Percentiles rank a stretch among this genome's conserved stretches.
Evolutionary conservation across 1,140 invertebrate genomes (phyloP).

Genomic region (Drosophila erecta): DNA sequence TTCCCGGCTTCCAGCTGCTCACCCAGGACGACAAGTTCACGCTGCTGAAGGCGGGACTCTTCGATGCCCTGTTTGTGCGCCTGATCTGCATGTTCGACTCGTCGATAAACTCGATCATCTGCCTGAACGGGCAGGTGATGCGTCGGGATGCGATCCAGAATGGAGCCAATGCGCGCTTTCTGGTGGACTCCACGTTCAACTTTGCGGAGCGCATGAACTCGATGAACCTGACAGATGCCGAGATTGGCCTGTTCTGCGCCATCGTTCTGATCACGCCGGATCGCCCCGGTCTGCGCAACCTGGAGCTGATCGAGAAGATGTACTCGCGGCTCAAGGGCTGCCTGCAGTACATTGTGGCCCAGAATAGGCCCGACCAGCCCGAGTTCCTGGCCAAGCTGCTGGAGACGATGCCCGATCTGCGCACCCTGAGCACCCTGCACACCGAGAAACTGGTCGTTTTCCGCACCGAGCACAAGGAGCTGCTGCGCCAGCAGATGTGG

Average conservation of each 20-base stretch:
- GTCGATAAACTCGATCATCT: conserved; percentile 95
- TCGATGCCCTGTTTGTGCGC: conserved; percentile 96
- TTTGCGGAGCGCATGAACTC: conserved; percentile 97
- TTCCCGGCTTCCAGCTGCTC: conserved; percentile 97
- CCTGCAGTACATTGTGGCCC: conserved; percentile 93
- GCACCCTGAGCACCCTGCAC: conserved; percentile 97
- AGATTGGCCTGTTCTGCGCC: conserved; percentile 97
- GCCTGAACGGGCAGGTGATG: conserved; percentile 95
- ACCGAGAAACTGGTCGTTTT: conserved; percentile 97
- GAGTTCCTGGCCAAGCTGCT: conserved; percentile 94
- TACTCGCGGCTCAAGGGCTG: conserved; percentile 94
- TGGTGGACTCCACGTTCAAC: conserved; percentile 98
- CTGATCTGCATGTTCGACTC: conserved; percentile 97
- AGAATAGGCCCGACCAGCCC: conserved; percentile 92
- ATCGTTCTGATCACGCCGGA: conserved; percentile 97
- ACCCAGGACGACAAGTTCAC: conserved; percentile 99
- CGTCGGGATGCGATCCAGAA: conserved; percentile 95
- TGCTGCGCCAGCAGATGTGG: conserved; percentile 90
- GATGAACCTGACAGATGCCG: conserved; percentile 94
- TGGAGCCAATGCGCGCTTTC: conserved; percentile 95
- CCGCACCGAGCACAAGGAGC: conserved; percentile 94
- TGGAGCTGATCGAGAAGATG: conserved; percentile 96
- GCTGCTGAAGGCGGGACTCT: conserved; percentile 97
- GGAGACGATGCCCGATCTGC: conserved; percentile 97
- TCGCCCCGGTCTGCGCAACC: conserved; percentile 95